phyloP scores from a whole-genome alignment of 2,113 vertebrate genomes.

The Lichenostomus cassidix region DNA sequence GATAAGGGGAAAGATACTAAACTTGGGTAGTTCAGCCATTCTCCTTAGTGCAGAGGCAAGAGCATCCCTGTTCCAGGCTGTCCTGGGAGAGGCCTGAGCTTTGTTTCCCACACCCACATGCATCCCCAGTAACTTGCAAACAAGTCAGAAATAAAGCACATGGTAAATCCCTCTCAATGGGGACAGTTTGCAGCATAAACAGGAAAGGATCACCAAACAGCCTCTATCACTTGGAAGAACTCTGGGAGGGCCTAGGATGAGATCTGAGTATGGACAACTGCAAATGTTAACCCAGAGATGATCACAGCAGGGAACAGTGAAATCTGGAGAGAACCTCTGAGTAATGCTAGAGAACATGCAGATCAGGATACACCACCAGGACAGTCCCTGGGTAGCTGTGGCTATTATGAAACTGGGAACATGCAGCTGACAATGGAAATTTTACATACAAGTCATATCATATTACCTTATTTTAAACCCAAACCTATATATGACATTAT shows the following conservation, averaged over 20 bases:
- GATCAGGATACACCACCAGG: neutral
- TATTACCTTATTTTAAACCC: neutral
- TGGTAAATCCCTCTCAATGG: neutral
- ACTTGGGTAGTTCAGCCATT: neutral
- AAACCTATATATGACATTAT: fast-evolving
- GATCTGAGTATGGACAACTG: neutral
- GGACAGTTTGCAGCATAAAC: neutral
- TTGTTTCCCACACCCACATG: neutral
- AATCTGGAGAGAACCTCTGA: neutral
- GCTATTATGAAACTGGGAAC: neutral
- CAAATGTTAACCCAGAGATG: neutral
- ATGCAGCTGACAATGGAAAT: fast-evolving
- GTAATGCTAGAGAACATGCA: fast-evolving
- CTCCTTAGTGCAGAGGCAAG: fast-evolving
- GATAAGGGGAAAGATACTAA: neutral
- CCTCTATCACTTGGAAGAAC: neutral
- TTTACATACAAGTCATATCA: neutral
- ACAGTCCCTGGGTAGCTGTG: neutral
- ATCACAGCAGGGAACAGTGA: neutral
- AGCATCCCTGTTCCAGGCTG: neutral
- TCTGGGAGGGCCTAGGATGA: neutral
- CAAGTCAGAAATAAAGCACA: neutral
- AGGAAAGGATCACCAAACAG: neutral
- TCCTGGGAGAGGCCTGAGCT: neutral
- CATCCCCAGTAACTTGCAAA: neutral